phyloP scores from a whole-genome alignment of 2,797 vertebrate genomes.

The Enteromius argenteus region DNA sequence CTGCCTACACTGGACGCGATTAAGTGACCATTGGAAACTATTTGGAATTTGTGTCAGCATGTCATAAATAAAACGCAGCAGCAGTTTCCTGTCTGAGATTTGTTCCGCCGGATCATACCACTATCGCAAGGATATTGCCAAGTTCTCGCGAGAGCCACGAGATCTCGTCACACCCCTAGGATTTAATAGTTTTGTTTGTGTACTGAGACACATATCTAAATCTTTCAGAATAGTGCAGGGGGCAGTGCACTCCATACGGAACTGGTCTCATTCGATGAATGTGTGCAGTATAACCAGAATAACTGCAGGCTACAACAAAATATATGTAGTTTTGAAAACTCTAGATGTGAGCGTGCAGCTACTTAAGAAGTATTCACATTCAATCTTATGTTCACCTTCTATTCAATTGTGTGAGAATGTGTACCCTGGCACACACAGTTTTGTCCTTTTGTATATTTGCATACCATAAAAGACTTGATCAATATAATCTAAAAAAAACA shows the following conservation, averaged over 20 bases:
- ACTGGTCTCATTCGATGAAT: background rate
- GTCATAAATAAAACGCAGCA: no score
- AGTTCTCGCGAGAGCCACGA: no score
- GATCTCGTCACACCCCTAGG: no score
- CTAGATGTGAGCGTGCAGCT: conserved; percentile 6
- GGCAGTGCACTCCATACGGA: background rate
- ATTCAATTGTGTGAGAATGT: background rate
- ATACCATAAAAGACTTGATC: background rate
- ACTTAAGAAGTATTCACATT: background rate
- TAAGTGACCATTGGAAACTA: no score
- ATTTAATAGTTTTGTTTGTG: conserved; percentile 20
- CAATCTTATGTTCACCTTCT: background rate
- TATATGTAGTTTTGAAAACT: conserved; percentile 4
- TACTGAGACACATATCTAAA: background rate
- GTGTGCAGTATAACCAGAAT: background rate
- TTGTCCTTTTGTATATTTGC: background rate
- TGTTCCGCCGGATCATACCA: no score
- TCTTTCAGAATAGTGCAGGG: background rate
- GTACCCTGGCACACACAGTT: background rate
- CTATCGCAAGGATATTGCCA: no score
- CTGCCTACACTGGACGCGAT: no score
- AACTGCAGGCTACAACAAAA: conserved; percentile 6
- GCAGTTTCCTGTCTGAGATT: no score
- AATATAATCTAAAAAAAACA: background rate
- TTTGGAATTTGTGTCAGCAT: no score